Conservation (phyloP, 2,113 vertebrate genomes). For the Eptatretus burgeri region DNA sequence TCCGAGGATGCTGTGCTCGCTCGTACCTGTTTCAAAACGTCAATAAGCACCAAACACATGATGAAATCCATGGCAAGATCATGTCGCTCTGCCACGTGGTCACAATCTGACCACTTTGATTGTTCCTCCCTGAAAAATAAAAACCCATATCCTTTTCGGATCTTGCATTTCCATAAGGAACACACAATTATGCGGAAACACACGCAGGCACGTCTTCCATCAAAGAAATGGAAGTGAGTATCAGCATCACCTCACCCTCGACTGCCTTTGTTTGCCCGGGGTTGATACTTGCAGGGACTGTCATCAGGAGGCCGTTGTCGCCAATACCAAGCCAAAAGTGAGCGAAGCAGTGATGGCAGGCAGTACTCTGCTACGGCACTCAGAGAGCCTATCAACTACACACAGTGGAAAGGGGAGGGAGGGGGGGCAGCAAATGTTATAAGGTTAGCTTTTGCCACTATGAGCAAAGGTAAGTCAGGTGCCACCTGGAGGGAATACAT, state of each 20-base stretch:
- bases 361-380: slow-evolving; percentile 4
- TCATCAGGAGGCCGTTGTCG: not conserved
- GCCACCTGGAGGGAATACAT: too few species aligned
- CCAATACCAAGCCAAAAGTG: slow-evolving; percentile 3
- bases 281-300: not conserved
- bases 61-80: slow-evolving; percentile 6
- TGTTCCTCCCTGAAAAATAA: not conserved
- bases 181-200: too few species aligned
- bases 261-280: not conserved
- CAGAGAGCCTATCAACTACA: slow-evolving; percentile 2
- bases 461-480: too few species aligned
- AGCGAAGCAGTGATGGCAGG: slow-evolving; percentile 1
- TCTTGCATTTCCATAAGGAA: too few species aligned
- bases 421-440: too few species aligned
- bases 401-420: too few species aligned
- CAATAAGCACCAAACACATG: not conserved
- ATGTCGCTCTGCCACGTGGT: not conserved
- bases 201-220: too few species aligned
- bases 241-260: not conserved
- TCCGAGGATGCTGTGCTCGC: too few species aligned
- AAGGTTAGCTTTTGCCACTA: too few species aligned
- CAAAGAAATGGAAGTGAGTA: too few species aligned
- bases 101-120: not conserved
- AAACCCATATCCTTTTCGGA: too few species aligned
- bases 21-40: not conserved